A percentile compares a stretch with the other conserved stretches of the same genome.
Evolutionary conservation across 2,888 invertebrate genomes (phyloP).

Genomic region (Pogonocherus hispidulus): DNA sequence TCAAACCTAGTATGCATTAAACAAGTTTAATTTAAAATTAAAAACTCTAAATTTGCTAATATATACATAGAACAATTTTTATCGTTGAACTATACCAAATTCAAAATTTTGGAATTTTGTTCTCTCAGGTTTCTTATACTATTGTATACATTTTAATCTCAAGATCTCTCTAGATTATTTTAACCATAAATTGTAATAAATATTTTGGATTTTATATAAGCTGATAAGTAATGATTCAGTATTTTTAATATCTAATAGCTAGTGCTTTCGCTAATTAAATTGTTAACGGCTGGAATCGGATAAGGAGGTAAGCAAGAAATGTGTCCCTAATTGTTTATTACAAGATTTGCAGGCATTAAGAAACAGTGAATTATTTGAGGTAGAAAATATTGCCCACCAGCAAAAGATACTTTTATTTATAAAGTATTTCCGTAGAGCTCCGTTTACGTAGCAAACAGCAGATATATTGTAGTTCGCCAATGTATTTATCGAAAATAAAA

Average conservation of each 20-base stretch:
- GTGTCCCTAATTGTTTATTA: conserved; percentile 30
- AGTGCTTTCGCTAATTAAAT: conserved; percentile 11
- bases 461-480: conserved; percentile 35
- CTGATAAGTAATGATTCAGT: not conserved
- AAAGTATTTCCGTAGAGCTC: conserved; percentile 25
- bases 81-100: too few species aligned
- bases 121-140: too few species aligned
- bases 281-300: conserved; percentile 16
- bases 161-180: too few species aligned
- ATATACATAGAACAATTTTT: too few species aligned
- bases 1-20: too few species aligned
- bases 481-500: conserved; percentile 49
- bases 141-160: too few species aligned
- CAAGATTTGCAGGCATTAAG: conserved; percentile 33
- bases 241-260: not conserved
- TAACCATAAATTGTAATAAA: too few species aligned
- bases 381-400: conserved; percentile 42
- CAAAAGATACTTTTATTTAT: conserved; percentile 34
- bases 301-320: conserved; percentile 20
- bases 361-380: conserved; percentile 28
- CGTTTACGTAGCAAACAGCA: conserved; percentile 30
- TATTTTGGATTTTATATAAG: too few species aligned
- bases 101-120: too few species aligned
- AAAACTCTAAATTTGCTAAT: too few species aligned
- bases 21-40: too few species aligned